These are phyloP conservation scores for Cecropterus lyciades DNA, from an alignment of 1,140 invertebrate genomes.

Conservation along the genomic window DNA sequence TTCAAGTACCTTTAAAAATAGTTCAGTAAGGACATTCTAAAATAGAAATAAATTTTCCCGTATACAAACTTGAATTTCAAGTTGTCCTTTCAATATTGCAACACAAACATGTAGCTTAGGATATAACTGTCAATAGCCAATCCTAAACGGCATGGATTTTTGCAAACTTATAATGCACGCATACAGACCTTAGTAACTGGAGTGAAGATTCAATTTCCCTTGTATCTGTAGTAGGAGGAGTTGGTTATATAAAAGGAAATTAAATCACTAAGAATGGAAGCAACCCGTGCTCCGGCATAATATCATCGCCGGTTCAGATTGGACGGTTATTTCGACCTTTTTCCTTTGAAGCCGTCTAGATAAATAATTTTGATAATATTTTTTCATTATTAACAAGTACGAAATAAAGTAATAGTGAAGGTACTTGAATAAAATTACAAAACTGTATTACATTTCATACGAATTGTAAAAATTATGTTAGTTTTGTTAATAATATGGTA, in stretches of 20 bases:
- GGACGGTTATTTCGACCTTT: slow-evolving; percentile 41
- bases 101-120: slow-evolving; percentile 45
- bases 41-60: slow-evolving; percentile 7
- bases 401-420: background rate
- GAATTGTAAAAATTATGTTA: too few species aligned
- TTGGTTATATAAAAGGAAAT: slow-evolving; percentile 52
- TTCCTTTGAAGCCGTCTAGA: slow-evolving; percentile 30
- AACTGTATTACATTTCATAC: background rate
- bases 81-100: slow-evolving; percentile 27
- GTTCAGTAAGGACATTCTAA: too few species aligned
- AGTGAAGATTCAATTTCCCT: slow-evolving; percentile 20
- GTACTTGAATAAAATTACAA: background rate
- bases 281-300: slow-evolving; percentile 55
- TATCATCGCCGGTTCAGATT: slow-evolving; percentile 45
- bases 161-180: slow-evolving; percentile 2
- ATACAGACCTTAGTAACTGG: background rate
- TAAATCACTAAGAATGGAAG: slow-evolving; percentile 60
- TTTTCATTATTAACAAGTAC: slow-evolving; percentile 14
- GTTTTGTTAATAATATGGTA: too few species aligned
- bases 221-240: slow-evolving; percentile 8
- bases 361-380: slow-evolving; percentile 27
- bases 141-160: slow-evolving; percentile 39
- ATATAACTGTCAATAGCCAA: slow-evolving; percentile 51
- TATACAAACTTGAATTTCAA: slow-evolving; percentile 11
- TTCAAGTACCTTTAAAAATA: too few species aligned